phyloP scores from a whole-genome alignment of 2,888 invertebrate species.

The Baronia brevicornis region DNA sequence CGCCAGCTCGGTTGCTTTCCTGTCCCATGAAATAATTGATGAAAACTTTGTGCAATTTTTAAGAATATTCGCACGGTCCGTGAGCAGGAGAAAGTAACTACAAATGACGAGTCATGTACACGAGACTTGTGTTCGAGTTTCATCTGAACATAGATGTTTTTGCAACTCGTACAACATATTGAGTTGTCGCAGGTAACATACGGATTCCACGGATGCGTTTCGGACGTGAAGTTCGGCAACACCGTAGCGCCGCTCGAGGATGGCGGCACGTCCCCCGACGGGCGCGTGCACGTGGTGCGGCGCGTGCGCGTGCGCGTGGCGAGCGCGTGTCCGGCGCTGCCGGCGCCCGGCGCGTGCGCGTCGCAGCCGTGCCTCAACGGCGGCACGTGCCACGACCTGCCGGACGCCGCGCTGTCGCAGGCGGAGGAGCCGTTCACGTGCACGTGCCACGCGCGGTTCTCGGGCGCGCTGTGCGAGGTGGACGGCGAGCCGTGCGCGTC shows the following conservation, averaged over 20 bases:
- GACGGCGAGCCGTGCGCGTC: constrained; percentile 92
- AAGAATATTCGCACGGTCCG: no score
- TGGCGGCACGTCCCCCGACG: constrained; percentile 48
- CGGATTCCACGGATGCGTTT: constrained; percentile 94
- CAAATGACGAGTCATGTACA: no score
- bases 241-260: constrained; percentile 81
- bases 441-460: constrained; percentile 84
- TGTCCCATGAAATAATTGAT: no score
- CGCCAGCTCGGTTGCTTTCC: no score
- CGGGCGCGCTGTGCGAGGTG: constrained; percentile 84
- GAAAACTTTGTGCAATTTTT: no score
- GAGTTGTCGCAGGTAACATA: constrained; percentile 78
- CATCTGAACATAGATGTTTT: no score
- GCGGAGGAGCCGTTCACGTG: constrained; percentile 78
- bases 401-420: constrained; percentile 38
- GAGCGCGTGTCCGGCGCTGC: constrained; percentile 40
- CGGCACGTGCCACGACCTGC: constrained; percentile 72
- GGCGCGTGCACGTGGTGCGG: constrained; percentile 47
- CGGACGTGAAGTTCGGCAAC: constrained; percentile 86
- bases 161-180: background rate
- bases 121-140: no score
- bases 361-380: constrained; percentile 61
- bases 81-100: no score
- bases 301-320: constrained; percentile 47
- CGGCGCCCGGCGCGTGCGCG: constrained; percentile 50